Evolutionary conservation across 2,797 vertebrate species (phyloP).

Genomic region (Labroides dimidiatus): DNA sequence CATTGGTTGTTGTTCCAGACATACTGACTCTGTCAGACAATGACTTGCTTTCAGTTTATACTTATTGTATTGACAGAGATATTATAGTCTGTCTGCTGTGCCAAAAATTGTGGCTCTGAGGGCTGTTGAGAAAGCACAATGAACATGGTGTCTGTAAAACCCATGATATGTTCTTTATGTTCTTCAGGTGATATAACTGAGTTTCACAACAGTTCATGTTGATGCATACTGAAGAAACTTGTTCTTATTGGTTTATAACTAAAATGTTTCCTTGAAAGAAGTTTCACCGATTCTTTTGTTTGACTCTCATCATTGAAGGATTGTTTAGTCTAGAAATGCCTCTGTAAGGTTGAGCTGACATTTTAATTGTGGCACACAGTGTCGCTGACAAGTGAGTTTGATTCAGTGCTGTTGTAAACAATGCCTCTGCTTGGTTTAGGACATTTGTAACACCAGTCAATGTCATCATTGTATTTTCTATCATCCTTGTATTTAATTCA

Average conservation of each 20-base stretch:
- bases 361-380: background rate
- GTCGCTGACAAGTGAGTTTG: background rate
- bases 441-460: background rate
- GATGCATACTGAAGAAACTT: background rate
- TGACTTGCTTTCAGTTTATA: background rate
- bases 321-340: background rate
- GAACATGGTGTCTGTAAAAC: conserved; percentile 3
- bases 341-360: conserved; percentile 3
- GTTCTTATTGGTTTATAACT: background rate
- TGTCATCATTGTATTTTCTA: background rate
- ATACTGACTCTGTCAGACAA: background rate
- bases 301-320: background rate
- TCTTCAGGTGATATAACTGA: background rate
- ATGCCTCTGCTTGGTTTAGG: background rate
- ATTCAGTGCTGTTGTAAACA: background rate
- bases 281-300: background rate
- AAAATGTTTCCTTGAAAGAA: background rate
- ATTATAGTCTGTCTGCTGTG: background rate
- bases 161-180: background rate
- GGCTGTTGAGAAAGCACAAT: background rate
- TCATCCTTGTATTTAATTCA: background rate
- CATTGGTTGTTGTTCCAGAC: background rate
- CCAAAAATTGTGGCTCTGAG: background rate
- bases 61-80: background rate
- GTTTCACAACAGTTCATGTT: background rate